Percentiles rank a stretch among this genome's conserved stretches.
Conservation (phyloP, 1,140 invertebrate genomes). For the Cyclargus thomasi region DNA sequence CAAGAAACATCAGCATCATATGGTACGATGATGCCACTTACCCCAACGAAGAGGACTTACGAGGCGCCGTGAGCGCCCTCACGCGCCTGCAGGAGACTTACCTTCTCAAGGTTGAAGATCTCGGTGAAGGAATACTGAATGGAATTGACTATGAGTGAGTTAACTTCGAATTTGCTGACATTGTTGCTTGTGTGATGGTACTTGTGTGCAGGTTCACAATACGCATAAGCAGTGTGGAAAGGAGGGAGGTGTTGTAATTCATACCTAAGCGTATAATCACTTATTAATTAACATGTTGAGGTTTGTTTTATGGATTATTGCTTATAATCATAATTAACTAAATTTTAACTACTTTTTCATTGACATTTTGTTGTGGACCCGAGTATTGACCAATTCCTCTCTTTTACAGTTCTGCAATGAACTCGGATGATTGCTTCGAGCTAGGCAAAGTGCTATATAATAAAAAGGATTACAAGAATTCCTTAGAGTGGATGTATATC, state of each 20-base stretch:
- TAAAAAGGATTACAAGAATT: neutral
- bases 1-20: conserved; percentile 81
- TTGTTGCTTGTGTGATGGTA: too few species aligned
- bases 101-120: conserved; percentile 89
- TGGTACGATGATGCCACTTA: conserved; percentile 84
- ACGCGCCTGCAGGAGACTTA: conserved; percentile 97
- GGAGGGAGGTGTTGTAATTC: too few species aligned
- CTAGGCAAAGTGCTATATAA: neutral
- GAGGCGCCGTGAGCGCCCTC: conserved; percentile 93
- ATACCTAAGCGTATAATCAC: too few species aligned
- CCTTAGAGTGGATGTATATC: neutral
- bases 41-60: conserved; percentile 92
- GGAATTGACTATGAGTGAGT: conserved; percentile 87
- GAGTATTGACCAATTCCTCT: neutral
- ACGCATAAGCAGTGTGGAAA: too few species aligned
- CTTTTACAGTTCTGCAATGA: conserved; percentile 10
- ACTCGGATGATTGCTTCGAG: neutral
- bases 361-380: too few species aligned
- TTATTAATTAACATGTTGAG: too few species aligned
- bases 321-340: too few species aligned
- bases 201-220: too few species aligned
- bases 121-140: conserved; percentile 91
- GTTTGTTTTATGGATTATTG: too few species aligned
- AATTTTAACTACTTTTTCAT: too few species aligned
- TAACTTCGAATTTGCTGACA: too few species aligned